phyloP scores from a whole-genome alignment of 2,797 vertebrate species.

The Cebuella pygmaea region DNA sequence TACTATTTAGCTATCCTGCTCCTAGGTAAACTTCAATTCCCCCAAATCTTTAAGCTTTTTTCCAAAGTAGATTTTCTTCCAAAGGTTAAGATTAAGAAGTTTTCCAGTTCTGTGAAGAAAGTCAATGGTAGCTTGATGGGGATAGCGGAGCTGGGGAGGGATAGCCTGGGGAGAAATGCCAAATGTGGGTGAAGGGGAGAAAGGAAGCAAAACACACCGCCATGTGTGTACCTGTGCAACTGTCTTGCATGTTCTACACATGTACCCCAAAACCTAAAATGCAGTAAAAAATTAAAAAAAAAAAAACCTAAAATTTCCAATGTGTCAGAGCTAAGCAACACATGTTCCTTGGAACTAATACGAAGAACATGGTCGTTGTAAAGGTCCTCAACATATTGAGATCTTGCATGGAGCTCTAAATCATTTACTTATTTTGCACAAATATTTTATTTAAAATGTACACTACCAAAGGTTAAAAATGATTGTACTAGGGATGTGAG shows the following conservation, averaged over 20 bases:
- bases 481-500: background rate
- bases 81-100: background rate
- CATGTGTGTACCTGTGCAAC: too few relatives aligned
- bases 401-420: constrained; percentile 12
- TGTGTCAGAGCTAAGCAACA: background rate
- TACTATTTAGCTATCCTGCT: background rate
- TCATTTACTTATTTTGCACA: constrained; percentile 37
- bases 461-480: background rate
- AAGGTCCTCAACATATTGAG: background rate
- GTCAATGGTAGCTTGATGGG: too few relatives aligned
- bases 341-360: background rate
- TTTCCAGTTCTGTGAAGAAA: background rate
- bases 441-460: constrained; percentile 42
- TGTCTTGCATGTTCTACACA: too few relatives aligned
- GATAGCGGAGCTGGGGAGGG: too few relatives aligned
- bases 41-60: background rate
- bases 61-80: background rate
- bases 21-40: background rate
- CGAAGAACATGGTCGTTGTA: background rate
- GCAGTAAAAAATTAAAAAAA: too few relatives aligned
- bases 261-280: too few relatives aligned
- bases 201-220: too few relatives aligned
- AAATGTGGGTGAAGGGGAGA: too few relatives aligned
- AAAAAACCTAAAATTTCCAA: background rate
- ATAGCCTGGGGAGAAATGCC: too few relatives aligned